Base-by-base conservation (phyloP, 2,797 vertebrate genomes). In the Ptychadena robeensis region DNA sequence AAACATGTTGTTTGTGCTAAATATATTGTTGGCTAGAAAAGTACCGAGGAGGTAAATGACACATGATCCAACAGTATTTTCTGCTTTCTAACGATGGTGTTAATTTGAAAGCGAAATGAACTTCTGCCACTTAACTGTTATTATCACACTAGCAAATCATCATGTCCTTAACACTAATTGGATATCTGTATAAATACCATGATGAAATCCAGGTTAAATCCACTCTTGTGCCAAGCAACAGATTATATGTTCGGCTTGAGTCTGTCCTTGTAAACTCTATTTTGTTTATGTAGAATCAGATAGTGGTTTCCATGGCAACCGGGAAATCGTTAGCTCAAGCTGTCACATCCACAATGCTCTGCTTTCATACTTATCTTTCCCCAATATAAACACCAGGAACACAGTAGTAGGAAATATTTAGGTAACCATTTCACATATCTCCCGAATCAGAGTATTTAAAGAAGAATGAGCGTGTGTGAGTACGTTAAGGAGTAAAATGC, bases 241-340 rank as follows among this genome's bases (percentile, higher is more conserved):
- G 73, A 68, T 76, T 75, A 75, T 53, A 18, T 69, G 48, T 59
- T 69, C 28, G 27, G 27, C 73, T 82, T 67, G 40, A 67, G 34
- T 22, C 70, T 82, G 80, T 76, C 72, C 80, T 82, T 82, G 34
- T 34, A 82, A 61, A 82, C 34, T 76, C 48, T 67, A 37, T 37
- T 75, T 82, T 82, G 80, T 82, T 82, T 82, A 82, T 82, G 73
- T 76, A 68, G 48, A 66, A 82, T 82, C 48, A 82, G 80, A 76
- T 76, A 76, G 65, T 70, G 48, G 80, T 82, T 82, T 75, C 80
- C 80, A 37, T 59, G 69, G 80, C 73, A 76, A 82, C 73, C 66
- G 70, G 28, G 75, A 75, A 82, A 82, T 82, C 72, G 63, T 81
- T 64, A 66, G 80, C 72, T 38, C 71, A 82, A 74, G 48, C 73